Evolutionary conservation across 2,888 invertebrate genomes (phyloP), one percentile per base, ranked within the genome.

Genomic region (Morpho achilles): DNA sequence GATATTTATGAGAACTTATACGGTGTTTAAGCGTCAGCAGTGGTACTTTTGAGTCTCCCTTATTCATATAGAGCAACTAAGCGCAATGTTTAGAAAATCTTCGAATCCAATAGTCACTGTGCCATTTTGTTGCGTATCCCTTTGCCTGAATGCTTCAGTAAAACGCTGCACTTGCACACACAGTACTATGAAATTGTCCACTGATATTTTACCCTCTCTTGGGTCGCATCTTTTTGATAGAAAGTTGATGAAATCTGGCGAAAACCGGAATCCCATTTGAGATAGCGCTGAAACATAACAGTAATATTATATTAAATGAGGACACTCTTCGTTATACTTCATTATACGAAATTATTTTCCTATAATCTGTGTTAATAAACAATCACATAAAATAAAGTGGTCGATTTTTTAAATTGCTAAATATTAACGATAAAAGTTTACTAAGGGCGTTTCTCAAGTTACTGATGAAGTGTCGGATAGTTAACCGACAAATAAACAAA

Each of bases 151-250:
- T 23, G 96, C 96, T 77, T 98, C 98, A 42, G 95, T 97, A 67
- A 96, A 96, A 63, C 95, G 94, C 77, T 97, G 97, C 65, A 98
- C 93, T 88, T 97, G 96, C 8, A 98, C 95, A 79, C 97, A 97
- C 8, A 96, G 80, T 45, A 97, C 96, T 69, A 98, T 97, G 76
- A 98, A 98, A 70, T 94, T 94, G 83, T 98, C 98, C 45, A 98
- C 95, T 0, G 96, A 95, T 62, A 94, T 92, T 71, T 92, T 93
- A 64, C 91, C 92, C 62, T 90, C 89, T 60, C 88, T 87, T 0
- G 93, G 82, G 79, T 96, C 96, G 73, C 94, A 93, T 79, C 94
- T 94, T 65, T 93, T 92, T 7, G 94, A 91, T 60, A 97, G 82
- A 73, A 95, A 94, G 60, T 91, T 92, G 8, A 96, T 91, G 75